These are phyloP conservation scores for Sebastes goodei DNA, from an alignment of 2,797 vertebrate genomes.

Conservation along the genomic window DNA sequence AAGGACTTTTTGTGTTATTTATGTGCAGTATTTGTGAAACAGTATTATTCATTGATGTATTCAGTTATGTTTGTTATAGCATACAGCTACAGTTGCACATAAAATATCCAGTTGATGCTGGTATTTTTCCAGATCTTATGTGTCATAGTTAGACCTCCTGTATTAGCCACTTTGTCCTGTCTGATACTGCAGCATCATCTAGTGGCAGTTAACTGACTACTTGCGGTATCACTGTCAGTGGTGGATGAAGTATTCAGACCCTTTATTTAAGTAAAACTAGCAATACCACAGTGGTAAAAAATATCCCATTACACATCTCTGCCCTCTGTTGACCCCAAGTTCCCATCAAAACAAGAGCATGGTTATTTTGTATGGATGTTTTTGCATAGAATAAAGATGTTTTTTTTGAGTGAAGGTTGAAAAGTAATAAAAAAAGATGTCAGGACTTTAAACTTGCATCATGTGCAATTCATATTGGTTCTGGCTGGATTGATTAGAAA, in stretches of 20 bases:
- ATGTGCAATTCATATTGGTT: too few relatives aligned
- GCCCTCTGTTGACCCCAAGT: too few relatives aligned
- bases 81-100: background rate
- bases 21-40: background rate
- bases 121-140: background rate
- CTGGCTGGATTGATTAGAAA: too few relatives aligned
- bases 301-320: background rate
- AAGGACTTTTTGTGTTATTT: background rate
- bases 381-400: too few relatives aligned
- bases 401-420: too few relatives aligned
- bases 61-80: background rate
- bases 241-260: background rate
- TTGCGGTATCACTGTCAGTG: background rate
- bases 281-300: background rate
- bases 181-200: conserved; percentile 46
- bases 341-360: too few relatives aligned
- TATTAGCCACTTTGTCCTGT: background rate
- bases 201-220: conserved; percentile 8
- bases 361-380: too few relatives aligned
- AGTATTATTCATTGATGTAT: background rate
- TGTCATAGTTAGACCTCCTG: background rate
- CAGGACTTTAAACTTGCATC: too few relatives aligned
- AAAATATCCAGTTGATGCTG: background rate
- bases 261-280: background rate
- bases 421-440: too few relatives aligned